Conservation (phyloP, 2,888 invertebrate species). For the Invenusta paracnida region DNA sequence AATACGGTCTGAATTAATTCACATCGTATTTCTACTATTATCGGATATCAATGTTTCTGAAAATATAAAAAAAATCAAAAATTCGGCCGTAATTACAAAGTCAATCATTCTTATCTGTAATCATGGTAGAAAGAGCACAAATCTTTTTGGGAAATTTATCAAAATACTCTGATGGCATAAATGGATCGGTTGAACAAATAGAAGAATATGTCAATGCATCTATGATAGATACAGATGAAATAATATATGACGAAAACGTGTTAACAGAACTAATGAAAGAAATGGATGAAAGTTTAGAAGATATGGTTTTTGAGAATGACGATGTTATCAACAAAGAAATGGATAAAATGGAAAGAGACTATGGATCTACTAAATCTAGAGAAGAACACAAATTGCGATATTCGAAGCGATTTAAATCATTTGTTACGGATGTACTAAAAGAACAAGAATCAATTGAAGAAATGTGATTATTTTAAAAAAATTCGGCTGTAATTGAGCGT, state of each 20-base stretch:
- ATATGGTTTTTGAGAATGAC: background rate
- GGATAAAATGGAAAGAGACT: background rate
- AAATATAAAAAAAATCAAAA: background rate
- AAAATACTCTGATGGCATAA: constrained; percentile 11
- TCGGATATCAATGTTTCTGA: too few species aligned
- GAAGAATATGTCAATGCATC: background rate
- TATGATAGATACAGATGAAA: background rate
- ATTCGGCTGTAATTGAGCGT: too few species aligned
- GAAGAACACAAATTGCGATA: too few species aligned
- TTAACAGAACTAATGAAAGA: constrained; percentile 4
- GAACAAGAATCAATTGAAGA: too few species aligned
- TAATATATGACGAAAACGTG: too few species aligned
- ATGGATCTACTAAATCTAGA: too few species aligned
- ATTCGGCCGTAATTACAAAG: constrained; percentile 25
- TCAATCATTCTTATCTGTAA: constrained; percentile 13
- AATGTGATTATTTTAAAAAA: too few species aligned
- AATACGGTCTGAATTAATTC: too few species aligned
- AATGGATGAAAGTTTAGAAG: background rate
- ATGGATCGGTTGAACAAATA: background rate
- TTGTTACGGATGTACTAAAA: too few species aligned
- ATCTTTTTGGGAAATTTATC: constrained; percentile 18
- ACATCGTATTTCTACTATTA: too few species aligned
- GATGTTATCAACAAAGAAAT: background rate
- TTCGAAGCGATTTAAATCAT: too few species aligned
- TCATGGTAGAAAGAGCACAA: constrained; percentile 12